phyloP scores from a whole-genome alignment of 2,113 vertebrate genomes.

The Syngnathus typhle region DNA sequence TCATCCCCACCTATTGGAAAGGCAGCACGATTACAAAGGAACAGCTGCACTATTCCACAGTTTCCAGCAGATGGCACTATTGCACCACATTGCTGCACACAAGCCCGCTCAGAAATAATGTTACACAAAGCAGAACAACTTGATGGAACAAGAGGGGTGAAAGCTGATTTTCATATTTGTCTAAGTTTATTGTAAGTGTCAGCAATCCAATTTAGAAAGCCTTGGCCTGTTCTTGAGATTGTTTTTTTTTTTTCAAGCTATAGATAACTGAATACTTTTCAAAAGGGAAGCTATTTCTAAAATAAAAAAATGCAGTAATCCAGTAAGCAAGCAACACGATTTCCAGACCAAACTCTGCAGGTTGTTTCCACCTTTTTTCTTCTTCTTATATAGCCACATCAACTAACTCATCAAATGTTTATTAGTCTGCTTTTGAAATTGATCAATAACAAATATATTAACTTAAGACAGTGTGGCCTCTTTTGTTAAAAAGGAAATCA shows the following conservation, averaged over 20 bases:
- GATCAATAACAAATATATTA: neutral
- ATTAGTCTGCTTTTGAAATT: neutral
- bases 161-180: neutral
- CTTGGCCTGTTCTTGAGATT: neutral
- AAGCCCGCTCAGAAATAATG: neutral
- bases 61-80: constrained; percentile 20
- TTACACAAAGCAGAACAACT: neutral
- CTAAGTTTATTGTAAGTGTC: neutral
- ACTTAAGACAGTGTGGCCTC: neutral
- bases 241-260: no score
- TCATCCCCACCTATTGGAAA: neutral
- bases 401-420: neutral
- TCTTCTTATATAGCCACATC: neutral
- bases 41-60: constrained; percentile 2
- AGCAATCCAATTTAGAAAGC: neutral
- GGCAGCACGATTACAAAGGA: neutral
- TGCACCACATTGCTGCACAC: neutral
- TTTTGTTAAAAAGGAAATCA: neutral
- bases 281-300: neutral
- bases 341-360: neutral
- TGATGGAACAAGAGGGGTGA: neutral
- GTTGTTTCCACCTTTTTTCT: neutral
- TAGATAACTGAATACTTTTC: no score
- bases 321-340: neutral
- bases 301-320: neutral